These are phyloP conservation scores for Pogonomyrmex californicus DNA, from an alignment of 1,140 invertebrate species.

Conservation along the genomic window DNA sequence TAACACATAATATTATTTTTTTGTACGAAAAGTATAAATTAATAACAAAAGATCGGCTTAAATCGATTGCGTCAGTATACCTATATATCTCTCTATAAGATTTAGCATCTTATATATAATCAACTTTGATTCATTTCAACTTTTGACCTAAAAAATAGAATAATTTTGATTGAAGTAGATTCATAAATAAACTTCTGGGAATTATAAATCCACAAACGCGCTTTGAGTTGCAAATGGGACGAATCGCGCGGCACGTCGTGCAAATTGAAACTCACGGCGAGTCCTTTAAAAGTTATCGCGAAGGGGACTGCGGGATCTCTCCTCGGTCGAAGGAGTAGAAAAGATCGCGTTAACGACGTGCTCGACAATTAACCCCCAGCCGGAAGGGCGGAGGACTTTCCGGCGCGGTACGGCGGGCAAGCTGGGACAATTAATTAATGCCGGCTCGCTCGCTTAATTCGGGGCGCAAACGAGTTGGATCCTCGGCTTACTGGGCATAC, in stretches of 20 bases:
- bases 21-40: too few species aligned
- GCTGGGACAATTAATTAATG: constrained; percentile 82
- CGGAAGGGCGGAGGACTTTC: constrained; percentile 55
- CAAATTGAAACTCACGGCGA: constrained; percentile 46
- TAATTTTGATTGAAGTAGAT: not conserved
- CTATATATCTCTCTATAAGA: too few species aligned
- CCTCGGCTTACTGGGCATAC: constrained; percentile 62
- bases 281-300: constrained; percentile 66
- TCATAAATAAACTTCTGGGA: too few species aligned
- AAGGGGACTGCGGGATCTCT: constrained; percentile 59
- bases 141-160: not conserved
- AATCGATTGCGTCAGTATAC: too few species aligned
- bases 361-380: constrained; percentile 65
- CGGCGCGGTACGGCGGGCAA: constrained; percentile 66
- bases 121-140: not conserved
- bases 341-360: constrained; percentile 73
- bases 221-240: constrained; percentile 21
- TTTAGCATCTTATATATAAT: not conserved
- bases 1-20: not conserved
- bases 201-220: not conserved
- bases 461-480: constrained; percentile 83
- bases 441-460: constrained; percentile 79
- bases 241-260: constrained; percentile 34
- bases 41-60: too few species aligned
- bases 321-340: constrained; percentile 61